phyloP scores from a whole-genome alignment of 2,797 vertebrate genomes.

The Selene dorsalis region DNA sequence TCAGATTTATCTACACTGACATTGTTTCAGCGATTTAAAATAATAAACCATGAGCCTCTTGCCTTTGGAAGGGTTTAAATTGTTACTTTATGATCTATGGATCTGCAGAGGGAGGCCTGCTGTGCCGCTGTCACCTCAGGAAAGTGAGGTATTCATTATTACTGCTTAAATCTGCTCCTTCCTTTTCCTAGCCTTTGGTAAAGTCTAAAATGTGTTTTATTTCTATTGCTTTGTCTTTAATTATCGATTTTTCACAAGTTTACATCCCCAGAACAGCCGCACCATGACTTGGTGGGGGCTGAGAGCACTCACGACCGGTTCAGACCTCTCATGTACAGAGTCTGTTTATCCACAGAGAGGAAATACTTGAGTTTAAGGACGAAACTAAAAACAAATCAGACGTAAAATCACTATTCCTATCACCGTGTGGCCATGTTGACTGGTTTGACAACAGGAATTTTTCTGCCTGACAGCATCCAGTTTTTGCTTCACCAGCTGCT shows the following conservation, averaged over 20 bases:
- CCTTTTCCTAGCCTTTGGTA: too few species aligned
- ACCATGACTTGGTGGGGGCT: too few species aligned
- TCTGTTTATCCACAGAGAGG: neutral
- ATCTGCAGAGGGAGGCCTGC: too few species aligned
- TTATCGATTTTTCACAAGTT: too few species aligned
- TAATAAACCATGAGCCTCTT: neutral
- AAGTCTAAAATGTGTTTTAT: too few species aligned
- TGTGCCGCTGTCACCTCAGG: too few species aligned
- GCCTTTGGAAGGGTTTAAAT: neutral
- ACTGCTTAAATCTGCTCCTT: too few species aligned
- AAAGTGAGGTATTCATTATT: too few species aligned
- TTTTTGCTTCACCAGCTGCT: neutral
- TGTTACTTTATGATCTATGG: neutral
- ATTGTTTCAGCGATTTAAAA: constrained; percentile 4
- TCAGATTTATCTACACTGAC: neutral
- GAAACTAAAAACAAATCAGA: neutral
- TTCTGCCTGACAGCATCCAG: neutral
- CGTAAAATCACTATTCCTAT: neutral
- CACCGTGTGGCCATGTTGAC: neutral
- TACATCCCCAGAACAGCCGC: too few species aligned
- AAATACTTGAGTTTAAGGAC: neutral
- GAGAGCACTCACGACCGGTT: neutral
- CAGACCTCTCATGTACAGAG: neutral
- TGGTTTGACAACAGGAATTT: neutral
- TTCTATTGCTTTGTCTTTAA: too few species aligned